Evolutionary conservation across 2,113 vertebrate genomes (phyloP), one percentile per base, ranked within the genome.

Genomic region (Xyliphius kryptos): DNA sequence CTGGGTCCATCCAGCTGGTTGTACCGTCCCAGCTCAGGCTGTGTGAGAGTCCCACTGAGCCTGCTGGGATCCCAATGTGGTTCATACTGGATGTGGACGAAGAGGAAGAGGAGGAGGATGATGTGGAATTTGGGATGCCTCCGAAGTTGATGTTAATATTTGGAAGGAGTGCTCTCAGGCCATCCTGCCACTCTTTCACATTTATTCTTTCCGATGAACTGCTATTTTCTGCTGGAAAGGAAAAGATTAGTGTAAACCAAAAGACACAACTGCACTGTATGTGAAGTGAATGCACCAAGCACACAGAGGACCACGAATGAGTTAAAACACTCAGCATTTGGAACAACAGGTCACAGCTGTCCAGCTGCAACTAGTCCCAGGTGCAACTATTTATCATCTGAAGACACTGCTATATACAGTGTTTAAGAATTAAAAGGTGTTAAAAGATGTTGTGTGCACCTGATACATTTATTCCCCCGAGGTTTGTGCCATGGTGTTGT

Each of bases 91-190:
- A 96, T 81, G 93, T 92, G n/a, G n/a, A n/a, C n/a, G n/a, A n/a
- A 79, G 94, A 94, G 74, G 94, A 94, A 55, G 85, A 88, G 49
- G 86, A 88, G n/a, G 86, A 87, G 59, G 86, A 88, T 19, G 85
- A 87, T 56, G 90, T 89, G 81, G 90, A 92, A 90, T 93, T 97
- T 81, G 92, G 93, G 85, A 98, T 92, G 84, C 94, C 96, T 86
- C 94, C 95, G 81, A 99, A 99, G 89, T 92, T 99, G 89, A 99
- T 98, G 88, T 99, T 99, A 88, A 99, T 97, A 89, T 99, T 99
- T 84, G 96, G 96, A 83, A 99, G 87, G 83, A 99, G 95, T 80
- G 96, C 96, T 89, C 94, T 92, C 72, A 99, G 89, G 80, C 96
- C 95, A 76, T 98, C 96, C 89, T 99, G 96, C 96, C 96, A 99